A percentile compares a stretch with the other conserved stretches of the same genome.
Conservation (phyloP, 1,140 invertebrate genomes). For the Myzus persicae region DNA sequence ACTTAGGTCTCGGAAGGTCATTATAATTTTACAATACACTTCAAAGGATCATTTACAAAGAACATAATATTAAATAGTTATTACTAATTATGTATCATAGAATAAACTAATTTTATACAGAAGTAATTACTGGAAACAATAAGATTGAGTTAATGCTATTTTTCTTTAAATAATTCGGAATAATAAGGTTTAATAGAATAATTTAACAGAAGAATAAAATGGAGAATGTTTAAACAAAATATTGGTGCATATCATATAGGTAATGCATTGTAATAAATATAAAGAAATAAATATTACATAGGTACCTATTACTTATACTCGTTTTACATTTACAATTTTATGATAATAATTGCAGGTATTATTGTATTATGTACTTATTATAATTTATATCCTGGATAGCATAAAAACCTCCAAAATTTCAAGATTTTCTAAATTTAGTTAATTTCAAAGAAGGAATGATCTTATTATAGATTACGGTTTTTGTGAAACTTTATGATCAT, state of each 20-base stretch:
- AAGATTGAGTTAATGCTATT: background rate
- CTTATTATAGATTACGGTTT: background rate
- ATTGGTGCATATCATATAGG: too few species aligned
- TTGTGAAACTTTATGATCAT: too few species aligned
- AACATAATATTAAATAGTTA: too few species aligned
- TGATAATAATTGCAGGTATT: background rate
- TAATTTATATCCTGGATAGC: background rate
- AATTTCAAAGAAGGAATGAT: background rate
- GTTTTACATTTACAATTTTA: background rate
- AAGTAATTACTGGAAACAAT: background rate
- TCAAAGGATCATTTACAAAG: background rate
- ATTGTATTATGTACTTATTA: background rate
- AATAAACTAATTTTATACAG: background rate
- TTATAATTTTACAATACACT: background rate
- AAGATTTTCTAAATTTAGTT: background rate
- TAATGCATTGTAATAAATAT: too few species aligned
- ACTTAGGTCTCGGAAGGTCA: background rate
- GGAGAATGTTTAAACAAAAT: too few species aligned
- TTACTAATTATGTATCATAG: too few species aligned
- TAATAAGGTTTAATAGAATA: too few species aligned
- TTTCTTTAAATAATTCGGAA: background rate
- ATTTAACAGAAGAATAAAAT: background rate
- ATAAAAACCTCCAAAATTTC: background rate
- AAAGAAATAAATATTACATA: background rate
- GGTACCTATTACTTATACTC: too few species aligned